A percentile compares a stretch with the other conserved stretches of the same genome.
Evolutionary conservation across 2,797 vertebrate genomes (phyloP).

Genomic region (Acestrorhynchus altus): DNA sequence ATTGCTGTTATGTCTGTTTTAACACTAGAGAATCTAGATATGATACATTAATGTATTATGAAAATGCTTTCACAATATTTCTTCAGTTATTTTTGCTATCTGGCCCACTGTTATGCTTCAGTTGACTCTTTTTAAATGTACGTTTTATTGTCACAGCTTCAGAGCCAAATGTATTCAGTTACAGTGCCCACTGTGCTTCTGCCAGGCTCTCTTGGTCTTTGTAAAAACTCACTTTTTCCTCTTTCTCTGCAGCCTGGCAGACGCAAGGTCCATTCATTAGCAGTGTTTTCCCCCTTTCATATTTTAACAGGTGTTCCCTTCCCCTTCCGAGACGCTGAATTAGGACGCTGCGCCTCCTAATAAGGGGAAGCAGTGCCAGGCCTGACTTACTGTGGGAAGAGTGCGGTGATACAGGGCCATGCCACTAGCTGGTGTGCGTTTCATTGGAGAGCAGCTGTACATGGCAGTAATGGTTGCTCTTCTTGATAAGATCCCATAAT

Average conservation of each 20-base stretch:
- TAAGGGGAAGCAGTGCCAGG: not conserved
- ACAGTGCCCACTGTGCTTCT: conserved; percentile 10
- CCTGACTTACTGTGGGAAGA: conserved; percentile 2
- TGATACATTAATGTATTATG: conserved; percentile 9
- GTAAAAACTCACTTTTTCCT: conserved; percentile 21
- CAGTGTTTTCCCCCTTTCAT: conserved; percentile 31
- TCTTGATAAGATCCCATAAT: conserved; percentile 38
- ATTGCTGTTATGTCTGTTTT: too few relatives aligned
- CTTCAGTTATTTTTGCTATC: not conserved
- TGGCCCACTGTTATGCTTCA: not conserved
- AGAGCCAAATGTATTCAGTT: conserved; percentile 26
- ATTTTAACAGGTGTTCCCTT: conserved; percentile 50
- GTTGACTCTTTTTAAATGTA: not conserved
- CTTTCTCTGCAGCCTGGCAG: conserved; percentile 20
- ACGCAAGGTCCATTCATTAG: conserved; percentile 28
- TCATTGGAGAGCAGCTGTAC: conserved; percentile 27
- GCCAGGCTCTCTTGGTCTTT: conserved; percentile 18
- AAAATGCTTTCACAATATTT: not conserved
- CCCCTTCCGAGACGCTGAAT: not conserved
- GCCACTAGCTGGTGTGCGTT: conserved; percentile 13
- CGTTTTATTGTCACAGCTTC: conserved; percentile 21
- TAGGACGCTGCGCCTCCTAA: conserved; percentile 10
- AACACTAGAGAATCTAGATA: too few relatives aligned
- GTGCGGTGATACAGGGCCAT: not conserved
- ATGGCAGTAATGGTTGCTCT: conserved; percentile 28